phyloP scores from a whole-genome alignment of 2,113 vertebrate species.

The Butorides virescens region DNA sequence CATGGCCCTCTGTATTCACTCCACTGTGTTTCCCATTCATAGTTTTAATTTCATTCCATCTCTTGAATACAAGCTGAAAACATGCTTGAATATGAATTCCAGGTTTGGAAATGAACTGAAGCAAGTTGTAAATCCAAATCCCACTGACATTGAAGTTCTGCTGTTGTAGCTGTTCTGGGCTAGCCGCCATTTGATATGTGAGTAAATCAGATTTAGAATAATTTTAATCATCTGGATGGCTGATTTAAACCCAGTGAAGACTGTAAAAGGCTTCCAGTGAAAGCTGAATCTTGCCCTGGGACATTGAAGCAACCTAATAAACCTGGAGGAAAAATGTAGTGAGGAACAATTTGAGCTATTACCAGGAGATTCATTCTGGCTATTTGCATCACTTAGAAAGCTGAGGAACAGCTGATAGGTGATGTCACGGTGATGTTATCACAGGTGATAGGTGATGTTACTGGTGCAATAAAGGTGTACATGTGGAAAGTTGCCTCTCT shows the following conservation, averaged over 20 bases:
- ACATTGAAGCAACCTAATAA: not conserved
- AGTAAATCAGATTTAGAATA: not conserved
- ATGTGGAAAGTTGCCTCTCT: rapidly evolving
- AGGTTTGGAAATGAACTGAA: not conserved
- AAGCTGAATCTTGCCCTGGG: not conserved
- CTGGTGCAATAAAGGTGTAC: not conserved
- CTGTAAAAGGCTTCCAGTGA: not conserved
- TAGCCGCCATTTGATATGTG: not conserved
- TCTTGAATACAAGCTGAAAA: not conserved
- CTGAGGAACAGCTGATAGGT: not conserved
- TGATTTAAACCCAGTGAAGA: not conserved
- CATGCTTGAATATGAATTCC: not conserved
- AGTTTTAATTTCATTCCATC: not conserved
- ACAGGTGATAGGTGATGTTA: not conserved
- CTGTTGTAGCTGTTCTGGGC: not conserved
- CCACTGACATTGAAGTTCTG: not conserved
- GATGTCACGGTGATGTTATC: too few species aligned
- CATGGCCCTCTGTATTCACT: not conserved
- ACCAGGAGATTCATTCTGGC: not conserved
- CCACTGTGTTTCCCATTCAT: not conserved
- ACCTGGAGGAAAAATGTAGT: not conserved
- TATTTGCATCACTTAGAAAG: not conserved
- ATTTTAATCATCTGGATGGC: not conserved
- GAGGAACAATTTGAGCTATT: not conserved
- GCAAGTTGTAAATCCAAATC: not conserved